Percentiles rank a stretch among this genome's conserved stretches.
Conservation (phyloP, 2,797 vertebrate species). For the Cichlasoma orientale region DNA sequence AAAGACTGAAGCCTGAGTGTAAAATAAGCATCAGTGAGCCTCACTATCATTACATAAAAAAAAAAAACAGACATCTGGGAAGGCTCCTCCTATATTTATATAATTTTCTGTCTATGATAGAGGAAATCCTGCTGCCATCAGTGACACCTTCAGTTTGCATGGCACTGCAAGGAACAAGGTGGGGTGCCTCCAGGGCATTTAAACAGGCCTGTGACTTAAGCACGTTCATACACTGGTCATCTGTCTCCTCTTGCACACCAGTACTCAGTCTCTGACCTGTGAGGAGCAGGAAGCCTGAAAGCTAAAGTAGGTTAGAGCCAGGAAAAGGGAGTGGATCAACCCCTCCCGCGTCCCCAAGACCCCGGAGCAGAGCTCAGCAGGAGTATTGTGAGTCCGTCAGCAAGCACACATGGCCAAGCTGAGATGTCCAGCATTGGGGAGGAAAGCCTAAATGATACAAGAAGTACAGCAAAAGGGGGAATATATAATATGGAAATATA, state of each 20-base stretch:
- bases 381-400: slow-evolving; percentile 36
- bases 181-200: slow-evolving; percentile 13
- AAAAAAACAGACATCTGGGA: slow-evolving; percentile 3
- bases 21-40: neutral
- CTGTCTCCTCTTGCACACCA: slow-evolving; percentile 1
- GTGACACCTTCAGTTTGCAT: slow-evolving; percentile 33
- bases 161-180: slow-evolving; percentile 37
- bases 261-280: slow-evolving; percentile 31
- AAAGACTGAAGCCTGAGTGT: neutral
- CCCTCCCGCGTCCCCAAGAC: slow-evolving; percentile 7
- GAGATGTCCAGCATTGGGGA: neutral
- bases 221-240: neutral
- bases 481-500: too few species aligned
- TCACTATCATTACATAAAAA: too few species aligned
- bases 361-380: slow-evolving; percentile 39
- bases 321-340: slow-evolving; percentile 72
- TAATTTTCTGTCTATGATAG: neutral
- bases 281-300: slow-evolving; percentile 65
- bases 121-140: slow-evolving; percentile 47
- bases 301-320: slow-evolving; percentile 53
- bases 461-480: slow-evolving; percentile 1
- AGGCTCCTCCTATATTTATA: slow-evolving; percentile 13
- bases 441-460: neutral
- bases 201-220: slow-evolving; percentile 1
- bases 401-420: slow-evolving; percentile 21